These are phyloP conservation scores for Eidolon dupreanum DNA, from an alignment of 2,797 vertebrate genomes.

Conservation along the genomic window DNA sequence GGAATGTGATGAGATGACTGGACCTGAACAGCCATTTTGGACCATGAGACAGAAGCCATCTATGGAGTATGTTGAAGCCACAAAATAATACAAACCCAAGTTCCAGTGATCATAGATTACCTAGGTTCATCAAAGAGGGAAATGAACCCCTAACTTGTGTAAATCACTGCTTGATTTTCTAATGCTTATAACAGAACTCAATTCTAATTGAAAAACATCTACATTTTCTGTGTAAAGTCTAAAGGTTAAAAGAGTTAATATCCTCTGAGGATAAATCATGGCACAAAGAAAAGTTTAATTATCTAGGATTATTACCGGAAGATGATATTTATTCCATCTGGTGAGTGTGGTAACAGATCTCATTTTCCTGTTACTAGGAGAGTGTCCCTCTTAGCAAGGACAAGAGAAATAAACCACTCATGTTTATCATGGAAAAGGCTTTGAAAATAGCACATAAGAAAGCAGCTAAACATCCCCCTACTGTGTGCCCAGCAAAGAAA, in stretches of 20 bases:
- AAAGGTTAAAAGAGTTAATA: not conserved
- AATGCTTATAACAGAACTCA: not conserved
- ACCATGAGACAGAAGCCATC: not conserved
- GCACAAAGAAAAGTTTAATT: not conserved
- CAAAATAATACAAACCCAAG: not conserved
- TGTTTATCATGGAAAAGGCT: not conserved
- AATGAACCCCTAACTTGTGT: not conserved
- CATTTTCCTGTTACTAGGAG: not conserved
- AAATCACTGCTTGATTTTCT: not conserved
- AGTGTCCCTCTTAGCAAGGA: not conserved
- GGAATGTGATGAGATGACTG: not conserved
- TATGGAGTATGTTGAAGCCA: not conserved
- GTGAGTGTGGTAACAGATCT: too few relatives aligned
- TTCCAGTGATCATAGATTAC: not conserved
- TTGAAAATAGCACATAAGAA: not conserved
- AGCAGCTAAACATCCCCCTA: not conserved
- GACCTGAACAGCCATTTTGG: not conserved
- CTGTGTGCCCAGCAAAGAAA: not conserved
- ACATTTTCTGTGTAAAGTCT: not conserved
- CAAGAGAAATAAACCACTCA: not conserved
- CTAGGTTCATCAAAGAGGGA: not conserved
- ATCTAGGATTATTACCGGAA: not conserved
- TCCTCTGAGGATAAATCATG: not conserved
- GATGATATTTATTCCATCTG: not conserved
- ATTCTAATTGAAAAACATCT: not conserved